These are phyloP conservation scores for Alouatta caraya DNA, from an alignment of 2,797 vertebrate genomes.

Conservation along the genomic window DNA sequence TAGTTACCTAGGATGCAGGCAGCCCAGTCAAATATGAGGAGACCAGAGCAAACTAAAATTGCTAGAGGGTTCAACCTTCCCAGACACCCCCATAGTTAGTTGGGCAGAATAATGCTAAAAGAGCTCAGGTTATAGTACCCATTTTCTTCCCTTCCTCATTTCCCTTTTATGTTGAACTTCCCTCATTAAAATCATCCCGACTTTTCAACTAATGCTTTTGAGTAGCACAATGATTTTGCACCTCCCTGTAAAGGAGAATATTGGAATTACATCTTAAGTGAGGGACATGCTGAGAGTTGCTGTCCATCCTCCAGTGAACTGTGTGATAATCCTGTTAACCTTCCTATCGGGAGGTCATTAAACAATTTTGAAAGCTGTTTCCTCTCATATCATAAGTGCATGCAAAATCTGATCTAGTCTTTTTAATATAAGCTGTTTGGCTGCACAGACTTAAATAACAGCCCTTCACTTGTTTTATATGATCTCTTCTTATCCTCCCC, in stretches of 20 bases:
- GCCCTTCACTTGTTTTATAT: not conserved
- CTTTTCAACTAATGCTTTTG: slow-evolving; percentile 45
- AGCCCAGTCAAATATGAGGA: not conserved
- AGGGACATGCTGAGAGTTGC: not conserved
- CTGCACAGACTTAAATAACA: slow-evolving; percentile 21
- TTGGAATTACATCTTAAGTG: slow-evolving; percentile 47
- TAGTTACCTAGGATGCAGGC: not conserved
- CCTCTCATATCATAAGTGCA: slow-evolving; percentile 12
- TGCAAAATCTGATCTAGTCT: slow-evolving; percentile 48
- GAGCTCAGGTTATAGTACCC: not conserved
- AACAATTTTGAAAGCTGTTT: slow-evolving; percentile 67
- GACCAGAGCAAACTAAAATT: not conserved
- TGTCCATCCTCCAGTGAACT: slow-evolving; percentile 16
- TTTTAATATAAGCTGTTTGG: slow-evolving; percentile 52
- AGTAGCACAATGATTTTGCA: slow-evolving; percentile 42
- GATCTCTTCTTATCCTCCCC: not conserved
- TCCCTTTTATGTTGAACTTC: slow-evolving; percentile 40
- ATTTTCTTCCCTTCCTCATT: not conserved
- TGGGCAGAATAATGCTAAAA: slow-evolving; percentile 10
- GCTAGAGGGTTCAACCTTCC: not conserved
- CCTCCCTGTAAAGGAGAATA: slow-evolving; percentile 49
- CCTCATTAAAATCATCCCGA: slow-evolving; percentile 67
- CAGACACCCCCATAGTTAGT: not conserved
- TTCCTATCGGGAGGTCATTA: slow-evolving; percentile 63
- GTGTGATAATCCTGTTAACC: slow-evolving; percentile 53